A percentile compares a stretch with the other conserved stretches of the same genome.
Evolutionary conservation across 2,113 vertebrate species (phyloP).

Genomic region (Andinoacara biseriatus): DNA sequence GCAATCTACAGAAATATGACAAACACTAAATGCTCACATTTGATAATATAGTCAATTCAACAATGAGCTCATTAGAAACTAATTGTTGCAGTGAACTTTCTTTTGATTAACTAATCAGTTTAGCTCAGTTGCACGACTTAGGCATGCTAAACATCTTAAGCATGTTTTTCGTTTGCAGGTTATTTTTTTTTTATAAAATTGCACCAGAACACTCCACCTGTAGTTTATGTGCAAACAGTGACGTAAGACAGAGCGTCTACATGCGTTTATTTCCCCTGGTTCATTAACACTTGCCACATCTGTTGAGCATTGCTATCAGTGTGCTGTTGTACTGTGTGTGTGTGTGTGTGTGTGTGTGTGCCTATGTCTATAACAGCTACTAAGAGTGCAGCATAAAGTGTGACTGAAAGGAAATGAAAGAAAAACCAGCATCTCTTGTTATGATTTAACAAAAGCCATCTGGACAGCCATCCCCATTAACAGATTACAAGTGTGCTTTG

Average conservation of each 20-base stretch:
- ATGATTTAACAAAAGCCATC: conserved; percentile 15
- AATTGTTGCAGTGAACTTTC: background rate
- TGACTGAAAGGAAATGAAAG: conserved; percentile 1
- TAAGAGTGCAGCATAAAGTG: conserved; percentile 22
- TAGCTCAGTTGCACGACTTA: background rate
- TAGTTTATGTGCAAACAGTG: conserved; percentile 4
- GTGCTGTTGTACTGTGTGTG: conserved; percentile 2
- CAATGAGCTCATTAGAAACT: background rate
- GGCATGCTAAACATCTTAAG: background rate
- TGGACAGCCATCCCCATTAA: background rate
- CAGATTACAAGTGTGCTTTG: background rate
- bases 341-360: background rate
- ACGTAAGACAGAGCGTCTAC: conserved; percentile 17
- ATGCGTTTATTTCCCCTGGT: conserved; percentile 15
- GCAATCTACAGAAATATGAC: background rate
- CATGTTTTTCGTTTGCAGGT: background rate
- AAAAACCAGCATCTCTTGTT: conserved; percentile 13
- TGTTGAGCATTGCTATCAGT: conserved; percentile 33
- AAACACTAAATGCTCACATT: background rate
- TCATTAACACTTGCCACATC: conserved; percentile 56
- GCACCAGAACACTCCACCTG: background rate
- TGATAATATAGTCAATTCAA: no score
- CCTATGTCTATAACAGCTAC: background rate
- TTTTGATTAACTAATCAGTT: background rate
- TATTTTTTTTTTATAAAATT: background rate